phyloP scores from a whole-genome alignment of 2,113 vertebrate species.

The Plestiodon gilberti region DNA sequence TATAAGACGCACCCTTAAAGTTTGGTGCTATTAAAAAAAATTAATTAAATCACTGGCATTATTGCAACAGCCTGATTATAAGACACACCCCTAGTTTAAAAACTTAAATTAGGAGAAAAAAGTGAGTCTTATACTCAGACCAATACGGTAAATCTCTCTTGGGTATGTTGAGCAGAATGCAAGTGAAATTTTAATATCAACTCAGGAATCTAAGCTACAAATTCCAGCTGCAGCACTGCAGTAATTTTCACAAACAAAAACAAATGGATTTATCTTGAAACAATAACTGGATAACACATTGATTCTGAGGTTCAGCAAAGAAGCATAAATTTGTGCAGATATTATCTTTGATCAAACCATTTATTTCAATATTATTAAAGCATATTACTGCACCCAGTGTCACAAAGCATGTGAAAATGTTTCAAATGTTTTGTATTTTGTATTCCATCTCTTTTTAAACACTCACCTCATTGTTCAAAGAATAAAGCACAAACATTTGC shows the following conservation, averaged over 20 bases:
- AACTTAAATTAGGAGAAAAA: no score
- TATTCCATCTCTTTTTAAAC: neutral
- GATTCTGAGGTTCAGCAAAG: neutral
- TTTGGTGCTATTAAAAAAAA: no score
- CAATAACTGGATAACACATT: neutral
- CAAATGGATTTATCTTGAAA: neutral
- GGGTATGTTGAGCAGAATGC: neutral
- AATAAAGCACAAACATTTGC: neutral
- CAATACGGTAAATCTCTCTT: neutral
- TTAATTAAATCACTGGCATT: no score
- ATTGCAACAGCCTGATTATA: no score
- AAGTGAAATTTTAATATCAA: neutral
- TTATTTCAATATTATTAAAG: neutral
- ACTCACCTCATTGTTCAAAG: neutral
- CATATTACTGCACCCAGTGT: neutral
- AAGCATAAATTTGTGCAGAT: neutral
- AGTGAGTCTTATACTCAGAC: no score
- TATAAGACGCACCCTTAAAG: no score
- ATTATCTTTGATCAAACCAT: conserved; percentile 10
- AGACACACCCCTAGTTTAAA: no score
- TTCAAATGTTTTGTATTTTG: neutral
- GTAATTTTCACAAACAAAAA: neutral
- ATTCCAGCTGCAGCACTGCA: neutral
- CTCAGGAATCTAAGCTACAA: neutral
- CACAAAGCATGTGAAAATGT: neutral